These are phyloP conservation scores for Tillus elongatus DNA, from an alignment of 2,888 invertebrate genomes.

Conservation along the genomic window DNA sequence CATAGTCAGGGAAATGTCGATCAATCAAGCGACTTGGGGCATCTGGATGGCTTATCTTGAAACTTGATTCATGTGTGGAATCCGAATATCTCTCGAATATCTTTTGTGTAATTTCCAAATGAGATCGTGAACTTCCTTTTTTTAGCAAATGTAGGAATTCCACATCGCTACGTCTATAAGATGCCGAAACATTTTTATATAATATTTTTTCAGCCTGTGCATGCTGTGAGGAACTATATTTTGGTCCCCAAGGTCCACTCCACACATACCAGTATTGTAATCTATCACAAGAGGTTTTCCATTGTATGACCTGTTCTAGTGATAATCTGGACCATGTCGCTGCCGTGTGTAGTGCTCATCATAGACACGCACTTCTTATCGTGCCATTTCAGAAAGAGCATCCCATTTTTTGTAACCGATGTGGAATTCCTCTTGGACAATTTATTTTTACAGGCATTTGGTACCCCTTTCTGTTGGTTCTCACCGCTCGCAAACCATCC, in stretches of 20 bases:
- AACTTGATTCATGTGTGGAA: too few species aligned
- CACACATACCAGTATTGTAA: background rate
- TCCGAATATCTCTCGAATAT: too few species aligned
- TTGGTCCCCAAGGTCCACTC: background rate
- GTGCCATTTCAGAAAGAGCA: slow-evolving; percentile 1
- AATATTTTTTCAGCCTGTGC: background rate
- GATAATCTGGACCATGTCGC: background rate
- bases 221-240: background rate
- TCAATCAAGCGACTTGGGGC: too few species aligned
- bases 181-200: slow-evolving; percentile 1
- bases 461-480: background rate
- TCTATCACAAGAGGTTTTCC: background rate
- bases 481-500: background rate
- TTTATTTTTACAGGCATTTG: background rate
- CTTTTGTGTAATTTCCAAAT: too few species aligned
- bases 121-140: too few species aligned
- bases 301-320: background rate
- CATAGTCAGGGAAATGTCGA: too few species aligned
- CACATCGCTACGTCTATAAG: background rate
- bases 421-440: background rate
- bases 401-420: background rate
- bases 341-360: background rate
- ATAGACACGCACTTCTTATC: slow-evolving; percentile 1
- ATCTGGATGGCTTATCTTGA: too few species aligned
- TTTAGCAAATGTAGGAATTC: background rate